Conservation (phyloP, 2,888 invertebrate genomes). For the Platycheirus albimanus region DNA sequence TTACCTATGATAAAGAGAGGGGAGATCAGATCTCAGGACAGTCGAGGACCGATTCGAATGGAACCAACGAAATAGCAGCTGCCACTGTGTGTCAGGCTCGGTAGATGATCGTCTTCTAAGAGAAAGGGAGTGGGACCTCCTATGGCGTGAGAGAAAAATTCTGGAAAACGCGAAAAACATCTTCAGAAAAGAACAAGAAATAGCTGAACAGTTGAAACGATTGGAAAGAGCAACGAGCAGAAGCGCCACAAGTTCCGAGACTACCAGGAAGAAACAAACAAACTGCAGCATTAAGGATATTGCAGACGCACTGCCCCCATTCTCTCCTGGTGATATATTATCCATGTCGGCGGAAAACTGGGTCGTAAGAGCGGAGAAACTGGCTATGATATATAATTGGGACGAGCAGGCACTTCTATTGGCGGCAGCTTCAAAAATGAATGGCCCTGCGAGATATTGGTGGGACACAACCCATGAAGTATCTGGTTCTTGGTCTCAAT, state of each 20-base stretch:
- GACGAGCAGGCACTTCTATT: conserved; percentile 28
- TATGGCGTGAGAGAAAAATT: conserved; percentile 1
- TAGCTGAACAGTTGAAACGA: background rate
- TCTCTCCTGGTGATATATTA: too few relatives aligned
- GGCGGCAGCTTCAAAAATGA: too few relatives aligned
- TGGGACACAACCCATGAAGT: conserved; percentile 24
- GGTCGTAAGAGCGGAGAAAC: background rate
- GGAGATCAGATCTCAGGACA: background rate
- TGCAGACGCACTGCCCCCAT: too few relatives aligned
- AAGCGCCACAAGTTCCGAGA: too few relatives aligned
- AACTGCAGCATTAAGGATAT: too few relatives aligned
- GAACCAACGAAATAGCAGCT: too few relatives aligned
- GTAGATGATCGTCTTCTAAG: conserved; percentile 6
- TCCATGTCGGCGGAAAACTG: background rate
- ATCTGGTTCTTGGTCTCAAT: conserved; percentile 19
- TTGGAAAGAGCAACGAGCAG: background rate
- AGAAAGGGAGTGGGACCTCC: conserved; percentile 25
- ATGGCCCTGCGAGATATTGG: too few relatives aligned
- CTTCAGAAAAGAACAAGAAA: background rate
- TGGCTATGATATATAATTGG: conserved; percentile 14
- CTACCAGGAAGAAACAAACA: too few relatives aligned
- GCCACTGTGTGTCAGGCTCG: background rate
- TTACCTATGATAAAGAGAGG: conserved; percentile 4
- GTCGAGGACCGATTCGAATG: too few relatives aligned
- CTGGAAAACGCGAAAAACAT: background rate